Evolutionary conservation across 2,888 invertebrate species (phyloP), one percentile per base, ranked within the genome.

Genomic region (Mesorhabditis spiculigera): DNA sequence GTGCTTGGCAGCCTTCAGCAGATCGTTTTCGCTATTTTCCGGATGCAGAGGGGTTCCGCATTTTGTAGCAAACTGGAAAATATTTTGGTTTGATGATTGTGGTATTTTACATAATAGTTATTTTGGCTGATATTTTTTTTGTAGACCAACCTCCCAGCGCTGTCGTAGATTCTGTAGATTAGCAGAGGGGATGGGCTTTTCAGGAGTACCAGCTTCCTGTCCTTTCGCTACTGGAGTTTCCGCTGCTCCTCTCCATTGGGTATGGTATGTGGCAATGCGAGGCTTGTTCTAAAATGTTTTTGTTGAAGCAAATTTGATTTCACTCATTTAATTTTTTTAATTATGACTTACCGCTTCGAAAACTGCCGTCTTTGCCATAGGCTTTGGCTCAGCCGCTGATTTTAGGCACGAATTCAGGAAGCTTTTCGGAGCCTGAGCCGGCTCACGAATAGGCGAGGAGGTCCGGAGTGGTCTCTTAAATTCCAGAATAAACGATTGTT

Each of bases 1-100:
- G 58, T 50, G 58, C n/a, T n/a, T 71, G 3, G 79, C 81, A 10
- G 78, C 75, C 6, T 76, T 73, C 43, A 78, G 71, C 44, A 81
- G 71, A 43, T 78, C 75, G 61, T 78, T 75, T 61, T 77, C 78
- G 5, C 73, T 69, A 42, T 77, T 76, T 68, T 81, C 81, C 4
- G 82, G 82, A 66, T 82, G 81, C 62, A 81, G 73, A 43, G 82
- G 82, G 1, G 82, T 82, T 5, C 81, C 82, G 4, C 80, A 81
- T 0, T 76, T 70, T 5, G 82, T 79, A 4, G 78, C 79, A 65
- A 81, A 79, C 75, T 78, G 63, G 42, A 72, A 69, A 4, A 43
- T 16, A 61, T 16, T 5, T 43, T 6, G 13, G 5, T 8, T 68
- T 66, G 43, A 45, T 42, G 5, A 5, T 28, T n/a, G 5, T 50